These are phyloP conservation scores for Rhinella marina DNA, from an alignment of 2,797 vertebrate species.

Conservation along the genomic window DNA sequence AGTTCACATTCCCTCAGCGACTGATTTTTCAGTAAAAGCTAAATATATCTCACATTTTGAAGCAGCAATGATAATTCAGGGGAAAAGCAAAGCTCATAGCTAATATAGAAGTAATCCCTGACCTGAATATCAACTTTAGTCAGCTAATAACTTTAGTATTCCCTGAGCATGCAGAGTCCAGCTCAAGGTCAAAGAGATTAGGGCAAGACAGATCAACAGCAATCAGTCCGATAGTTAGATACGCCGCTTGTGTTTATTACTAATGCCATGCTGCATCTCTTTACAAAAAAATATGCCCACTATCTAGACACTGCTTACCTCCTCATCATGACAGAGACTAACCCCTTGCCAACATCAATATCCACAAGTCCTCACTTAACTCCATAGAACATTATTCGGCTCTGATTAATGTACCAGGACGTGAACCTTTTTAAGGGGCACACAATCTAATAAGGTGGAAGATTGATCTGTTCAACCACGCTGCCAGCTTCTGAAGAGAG, in stretches of 20 bases:
- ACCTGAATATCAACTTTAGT: constrained; percentile 28
- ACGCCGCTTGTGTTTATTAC: constrained; percentile 6
- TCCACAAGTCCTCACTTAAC: constrained; percentile 47
- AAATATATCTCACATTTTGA: constrained; percentile 9
- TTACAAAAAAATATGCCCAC: constrained; percentile 56
- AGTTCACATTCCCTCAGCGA: constrained; percentile 11
- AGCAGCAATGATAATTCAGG: neutral
- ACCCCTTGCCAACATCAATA: constrained; percentile 55
- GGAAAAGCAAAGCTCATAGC: constrained; percentile 33
- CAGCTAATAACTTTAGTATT: constrained; percentile 39
- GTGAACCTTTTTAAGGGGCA: constrained; percentile 60
- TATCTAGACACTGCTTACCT: constrained; percentile 48
- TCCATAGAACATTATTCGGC: constrained; percentile 56
- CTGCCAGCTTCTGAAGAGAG: constrained; percentile 48
- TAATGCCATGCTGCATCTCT: constrained; percentile 22
- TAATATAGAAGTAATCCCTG: constrained; percentile 25
- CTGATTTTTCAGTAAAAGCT: constrained; percentile 20
- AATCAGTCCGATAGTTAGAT: constrained; percentile 50
- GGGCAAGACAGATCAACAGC: constrained; percentile 31
- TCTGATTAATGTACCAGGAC: constrained; percentile 55
- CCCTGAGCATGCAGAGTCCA: constrained; percentile 40
- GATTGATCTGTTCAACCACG: constrained; percentile 57
- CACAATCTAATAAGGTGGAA: constrained; percentile 59
- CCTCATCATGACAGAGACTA: constrained; percentile 42
- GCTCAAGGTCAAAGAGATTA: constrained; percentile 52